A percentile compares a stretch with the other conserved stretches of the same genome.
These are phyloP conservation scores for Ascaphus truei DNA, from an alignment of 2,113 vertebrate genomes.

Conservation along the genomic window DNA sequence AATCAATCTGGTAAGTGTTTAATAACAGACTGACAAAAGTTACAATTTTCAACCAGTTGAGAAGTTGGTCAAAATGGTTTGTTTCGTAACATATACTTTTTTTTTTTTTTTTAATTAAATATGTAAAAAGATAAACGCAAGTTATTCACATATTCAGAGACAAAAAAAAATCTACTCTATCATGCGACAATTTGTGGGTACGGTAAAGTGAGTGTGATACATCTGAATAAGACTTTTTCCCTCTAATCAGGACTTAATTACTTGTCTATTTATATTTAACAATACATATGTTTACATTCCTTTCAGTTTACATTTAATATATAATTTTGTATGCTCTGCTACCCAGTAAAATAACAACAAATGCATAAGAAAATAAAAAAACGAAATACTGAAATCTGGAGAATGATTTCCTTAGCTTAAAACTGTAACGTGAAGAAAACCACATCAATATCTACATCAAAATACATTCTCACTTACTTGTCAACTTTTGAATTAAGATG, in stretches of 20 bases:
- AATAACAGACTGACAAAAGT: slow-evolving; percentile 20
- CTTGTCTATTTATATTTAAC: slow-evolving; percentile 96
- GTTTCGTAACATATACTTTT: slow-evolving; percentile 75
- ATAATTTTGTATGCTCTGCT: slow-evolving; percentile 85
- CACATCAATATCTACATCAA: neutral
- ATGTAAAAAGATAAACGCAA: slow-evolving; percentile 97
- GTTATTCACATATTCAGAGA: slow-evolving; percentile 92
- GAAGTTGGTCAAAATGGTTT: neutral
- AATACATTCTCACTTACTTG: slow-evolving; percentile 8
- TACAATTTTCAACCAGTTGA: neutral
- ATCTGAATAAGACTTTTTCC: slow-evolving; percentile 78
- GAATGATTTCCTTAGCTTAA: no score
- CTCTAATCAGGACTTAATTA: slow-evolving; percentile 67
- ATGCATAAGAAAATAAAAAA: slow-evolving; percentile 71
- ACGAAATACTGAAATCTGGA: slow-evolving; percentile 40
- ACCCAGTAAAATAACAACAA: slow-evolving; percentile 84
- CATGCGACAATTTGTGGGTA: slow-evolving; percentile 92
- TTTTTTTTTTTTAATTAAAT: slow-evolving; percentile 98
- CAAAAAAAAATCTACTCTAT: slow-evolving; percentile 86
- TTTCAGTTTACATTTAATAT: slow-evolving; percentile 97
- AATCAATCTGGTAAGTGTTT: slow-evolving; percentile 12
- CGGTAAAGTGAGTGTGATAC: slow-evolving; percentile 85
- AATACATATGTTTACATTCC: slow-evolving; percentile 99
- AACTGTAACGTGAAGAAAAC: neutral
- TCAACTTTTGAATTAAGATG: neutral